Base-by-base conservation (phyloP, 2,888 invertebrate genomes). In the Sipha maydis region DNA sequence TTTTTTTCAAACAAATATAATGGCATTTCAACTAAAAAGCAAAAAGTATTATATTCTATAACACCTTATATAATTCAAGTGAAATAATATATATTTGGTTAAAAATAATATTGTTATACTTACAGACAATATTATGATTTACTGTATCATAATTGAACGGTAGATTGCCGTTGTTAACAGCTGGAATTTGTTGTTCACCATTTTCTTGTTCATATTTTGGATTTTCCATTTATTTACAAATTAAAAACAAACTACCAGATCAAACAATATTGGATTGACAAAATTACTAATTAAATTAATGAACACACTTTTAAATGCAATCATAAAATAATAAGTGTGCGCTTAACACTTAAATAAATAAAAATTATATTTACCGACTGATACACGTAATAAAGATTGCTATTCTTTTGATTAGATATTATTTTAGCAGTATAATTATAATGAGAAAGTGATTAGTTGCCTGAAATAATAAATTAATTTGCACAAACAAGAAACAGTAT, bases 221-320 rank as follows among this genome's bases (percentile, higher is more conserved):
- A 34, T 86, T 86, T 56, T 86, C 86, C 86, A 86, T 86, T 80
- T 80, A 67, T n/a, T 8, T 8, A 34, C 61, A 80, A 61, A 3
- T 38, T 80, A 31, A 61, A 80, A 78, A 19, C 31, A 34, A 41
- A 25, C 75, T 1, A 69, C 69, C 69, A 69, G 11, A 69, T 11
- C 28, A 25, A 69, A 69, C 9, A 69, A n/a, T 11, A 11, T 67
- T 3, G 21, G 11, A 9, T 69, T 1, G 11, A 69, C 69, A n/a
- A n/a, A 69, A 28, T 11, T 28, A 69, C n/a, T n/a, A 69, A 21
- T 21, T n/a, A 67, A 67, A 56, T 17, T 1, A 56, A 56, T 56
- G 19, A 56, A n/a, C n/a, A 21, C 8, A 9, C 21, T n/a, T 67
- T 67, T 7, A 67, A 67, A 67, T 67, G 4, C n/a, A 9, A 67